Evolutionary conservation across 2,113 vertebrate genomes (phyloP).

Genomic region (Platichthys flesus): DNA sequence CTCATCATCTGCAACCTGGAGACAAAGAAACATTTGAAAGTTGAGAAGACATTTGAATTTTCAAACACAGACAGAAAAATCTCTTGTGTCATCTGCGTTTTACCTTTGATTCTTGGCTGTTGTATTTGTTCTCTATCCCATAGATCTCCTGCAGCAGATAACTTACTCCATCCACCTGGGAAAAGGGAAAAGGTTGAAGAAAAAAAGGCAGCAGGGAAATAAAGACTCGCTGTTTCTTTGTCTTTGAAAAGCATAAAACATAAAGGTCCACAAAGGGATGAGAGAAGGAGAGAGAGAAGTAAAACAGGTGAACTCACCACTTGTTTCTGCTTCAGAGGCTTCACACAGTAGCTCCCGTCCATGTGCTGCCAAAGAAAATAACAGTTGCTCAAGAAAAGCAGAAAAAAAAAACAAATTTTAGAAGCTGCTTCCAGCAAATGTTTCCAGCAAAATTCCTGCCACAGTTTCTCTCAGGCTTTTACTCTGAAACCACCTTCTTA

Average conservation of each 20-base stretch:
- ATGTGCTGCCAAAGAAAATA: conserved; percentile 85
- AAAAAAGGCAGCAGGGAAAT: conserved; percentile 16
- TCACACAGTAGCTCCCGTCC: conserved; percentile 95
- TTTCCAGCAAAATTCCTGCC: background rate
- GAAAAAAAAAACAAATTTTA: too few species aligned
- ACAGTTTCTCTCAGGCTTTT: background rate
- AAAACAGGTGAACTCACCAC: conserved; percentile 85
- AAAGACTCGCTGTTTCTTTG: conserved; percentile 15
- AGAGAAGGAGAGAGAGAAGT: conserved; percentile 21
- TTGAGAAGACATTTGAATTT: background rate
- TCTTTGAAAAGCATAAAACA: conserved; percentile 23
- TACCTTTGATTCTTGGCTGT: conserved; percentile 95
- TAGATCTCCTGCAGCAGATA: conserved; percentile 99
- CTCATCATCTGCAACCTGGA: conserved; percentile 93
- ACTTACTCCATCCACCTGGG: conserved; percentile 96
- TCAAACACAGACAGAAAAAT: background rate
- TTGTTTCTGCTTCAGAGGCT: conserved; percentile 99
- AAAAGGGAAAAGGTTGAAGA: conserved; percentile 23
- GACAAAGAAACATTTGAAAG: background rate
- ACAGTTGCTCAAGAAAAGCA: background rate
- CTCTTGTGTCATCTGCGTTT: background rate
- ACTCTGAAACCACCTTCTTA: conserved; percentile 61
- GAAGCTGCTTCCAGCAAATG: too few species aligned
- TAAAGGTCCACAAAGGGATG: conserved; percentile 15
- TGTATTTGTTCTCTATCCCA: conserved; percentile 99